Evolutionary conservation across 2,888 invertebrate species (phyloP), one percentile per base, ranked within the genome.

Genomic region (Pterobdella sp.): DNA sequence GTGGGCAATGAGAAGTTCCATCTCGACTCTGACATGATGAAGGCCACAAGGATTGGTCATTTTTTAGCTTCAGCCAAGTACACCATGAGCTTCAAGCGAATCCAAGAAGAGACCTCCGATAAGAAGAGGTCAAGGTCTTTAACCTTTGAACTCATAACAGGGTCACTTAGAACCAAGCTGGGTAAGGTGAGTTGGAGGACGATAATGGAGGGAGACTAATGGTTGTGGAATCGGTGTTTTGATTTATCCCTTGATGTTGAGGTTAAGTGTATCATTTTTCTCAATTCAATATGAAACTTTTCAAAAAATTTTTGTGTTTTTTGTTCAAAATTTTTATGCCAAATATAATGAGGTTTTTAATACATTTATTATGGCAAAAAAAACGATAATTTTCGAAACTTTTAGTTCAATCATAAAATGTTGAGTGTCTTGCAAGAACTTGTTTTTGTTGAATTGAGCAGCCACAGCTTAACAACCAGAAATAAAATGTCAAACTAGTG

Each of bases 41-140:
- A 71, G 52, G 71, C 71, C 18, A 71, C 71, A n/a, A 71, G 63
- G 34, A 71, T 71, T 31, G 71, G 71, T 1, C 71, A 71, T 31
- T 71, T 71, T 60, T 31, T 71, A 4, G 63, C 71, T 22, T 63
- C 60, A 35, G 34, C 56, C 37, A 71, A 71, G 37, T 63, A 63
- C 29, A 29, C 7, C 31, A 32, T 63, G 0, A 32, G 22, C 31
- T 71, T 71, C 63, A 69, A 73, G 32, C 35, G 65, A n/a, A 70
- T 34, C n/a, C 26, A 31, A 1, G 35, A 49, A 4, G 70, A 70
- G 31, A 70, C 31, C 26, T 7, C 60, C n/a, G 29, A 29, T n/a
- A 36, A 68, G 2, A 34, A 36, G 68, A 36, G 52, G 31, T 70
- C 56, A 52, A 26, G 35, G 32, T 35, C 70, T 32, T 56, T n/a